These are phyloP conservation scores for Pinctada fucata DNA, from an alignment of 2,888 invertebrate species.

Conservation along the genomic window DNA sequence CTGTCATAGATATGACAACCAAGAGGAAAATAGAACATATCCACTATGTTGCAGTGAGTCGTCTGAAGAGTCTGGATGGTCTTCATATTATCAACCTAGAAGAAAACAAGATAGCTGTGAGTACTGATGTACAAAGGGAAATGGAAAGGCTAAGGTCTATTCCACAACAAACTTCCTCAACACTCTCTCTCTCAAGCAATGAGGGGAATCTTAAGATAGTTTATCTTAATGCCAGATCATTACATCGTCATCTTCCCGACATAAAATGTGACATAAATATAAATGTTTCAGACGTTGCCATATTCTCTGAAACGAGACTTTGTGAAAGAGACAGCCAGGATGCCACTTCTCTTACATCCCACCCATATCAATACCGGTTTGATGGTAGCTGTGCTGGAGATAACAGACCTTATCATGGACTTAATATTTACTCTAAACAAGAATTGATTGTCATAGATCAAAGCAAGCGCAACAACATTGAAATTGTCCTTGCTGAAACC, in stretches of 20 bases:
- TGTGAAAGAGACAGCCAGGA: slow-evolving; percentile 6
- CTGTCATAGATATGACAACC: slow-evolving; percentile 44
- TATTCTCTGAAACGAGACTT: slow-evolving; percentile 20
- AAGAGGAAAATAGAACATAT: slow-evolving; percentile 40
- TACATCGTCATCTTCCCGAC: slow-evolving; percentile 21
- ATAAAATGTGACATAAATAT: slow-evolving; percentile 10
- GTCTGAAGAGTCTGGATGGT: slow-evolving; percentile 38
- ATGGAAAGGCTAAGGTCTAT: slow-evolving; percentile 34
- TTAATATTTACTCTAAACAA: slow-evolving; percentile 1
- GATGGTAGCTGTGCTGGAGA: neutral
- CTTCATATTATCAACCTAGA: slow-evolving; percentile 37
- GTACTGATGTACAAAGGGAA: slow-evolving; percentile 32
- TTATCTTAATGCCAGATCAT: slow-evolving; percentile 43
- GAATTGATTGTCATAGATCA: neutral
- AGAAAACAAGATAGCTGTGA: slow-evolving; percentile 38
- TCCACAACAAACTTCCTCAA: neutral
- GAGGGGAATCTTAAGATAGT: slow-evolving; percentile 28
- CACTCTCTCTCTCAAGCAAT: neutral
- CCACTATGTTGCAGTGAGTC: slow-evolving; percentile 49
- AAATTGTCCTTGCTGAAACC: neutral
- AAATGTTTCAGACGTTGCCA: slow-evolving; percentile 1
- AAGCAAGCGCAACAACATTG: slow-evolving; percentile 1
- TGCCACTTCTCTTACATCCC: slow-evolving; percentile 1
- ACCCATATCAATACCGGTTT: slow-evolving; percentile 7
- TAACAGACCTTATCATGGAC: slow-evolving; percentile 14